Conservation (phyloP, 1,140 invertebrate genomes). For the Zeugodacus cucurbitae region DNA sequence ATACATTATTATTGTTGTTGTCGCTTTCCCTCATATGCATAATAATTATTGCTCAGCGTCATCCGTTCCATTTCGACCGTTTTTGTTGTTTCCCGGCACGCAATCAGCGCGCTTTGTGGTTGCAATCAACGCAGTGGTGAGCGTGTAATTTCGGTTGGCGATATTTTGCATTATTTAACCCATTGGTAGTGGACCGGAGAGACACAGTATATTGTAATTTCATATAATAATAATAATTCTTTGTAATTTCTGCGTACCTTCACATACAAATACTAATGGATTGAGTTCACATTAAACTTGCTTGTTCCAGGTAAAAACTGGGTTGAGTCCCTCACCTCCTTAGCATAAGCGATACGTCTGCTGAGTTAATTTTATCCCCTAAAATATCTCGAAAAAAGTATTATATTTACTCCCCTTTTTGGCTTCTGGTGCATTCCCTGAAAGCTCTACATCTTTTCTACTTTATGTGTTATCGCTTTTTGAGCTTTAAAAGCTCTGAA, state of each 20-base stretch:
- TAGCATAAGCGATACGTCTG: too few species aligned
- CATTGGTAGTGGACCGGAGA: neutral
- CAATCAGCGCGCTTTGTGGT: conserved; percentile 35
- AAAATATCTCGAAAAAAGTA: too few species aligned
- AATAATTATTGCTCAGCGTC: conserved; percentile 1
- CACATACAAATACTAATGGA: neutral
- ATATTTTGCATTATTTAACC: conserved; percentile 26
- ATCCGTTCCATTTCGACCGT: neutral
- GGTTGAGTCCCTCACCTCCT: too few species aligned
- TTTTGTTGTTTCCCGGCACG: neutral
- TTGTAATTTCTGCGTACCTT: neutral
- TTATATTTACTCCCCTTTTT: too few species aligned
- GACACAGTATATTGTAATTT: neutral
- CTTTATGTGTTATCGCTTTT: too few species aligned
- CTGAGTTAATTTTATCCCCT: too few species aligned
- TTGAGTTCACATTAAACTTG: too few species aligned
- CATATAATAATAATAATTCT: neutral
- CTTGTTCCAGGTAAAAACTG: too few species aligned
- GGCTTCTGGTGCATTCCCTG: too few species aligned
- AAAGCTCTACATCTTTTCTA: too few species aligned
- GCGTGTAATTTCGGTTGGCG: neutral
- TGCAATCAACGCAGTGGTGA: neutral
- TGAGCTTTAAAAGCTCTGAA: too few species aligned
- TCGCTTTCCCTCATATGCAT: neutral
- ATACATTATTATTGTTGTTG: neutral